These are phyloP conservation scores for Andrena camellia DNA, from an alignment of 2,888 invertebrate genomes.

Conservation along the genomic window DNA sequence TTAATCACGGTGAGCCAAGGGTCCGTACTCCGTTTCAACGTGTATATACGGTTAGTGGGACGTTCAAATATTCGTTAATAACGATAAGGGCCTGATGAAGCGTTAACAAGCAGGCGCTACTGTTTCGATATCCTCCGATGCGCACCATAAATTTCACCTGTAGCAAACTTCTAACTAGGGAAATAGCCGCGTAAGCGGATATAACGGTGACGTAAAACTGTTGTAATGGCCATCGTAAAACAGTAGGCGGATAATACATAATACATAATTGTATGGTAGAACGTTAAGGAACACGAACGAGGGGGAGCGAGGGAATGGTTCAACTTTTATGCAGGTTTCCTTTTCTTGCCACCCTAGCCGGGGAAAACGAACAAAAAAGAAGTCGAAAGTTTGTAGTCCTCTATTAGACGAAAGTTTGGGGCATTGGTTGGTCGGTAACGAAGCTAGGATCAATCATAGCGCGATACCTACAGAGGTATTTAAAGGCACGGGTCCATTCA, in stretches of 20 bases:
- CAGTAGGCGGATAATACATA: conserved; percentile 23
- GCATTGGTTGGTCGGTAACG: background rate
- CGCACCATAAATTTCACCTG: conserved; percentile 24
- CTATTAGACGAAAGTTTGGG: no score
- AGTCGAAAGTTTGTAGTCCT: no score
- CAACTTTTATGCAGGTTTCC: background rate
- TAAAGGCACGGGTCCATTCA: conserved; percentile 25
- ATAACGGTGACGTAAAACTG: conserved; percentile 33
- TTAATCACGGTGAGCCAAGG: background rate
- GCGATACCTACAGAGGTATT: background rate
- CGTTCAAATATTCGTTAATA: conserved; percentile 14
- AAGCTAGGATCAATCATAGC: conserved; percentile 24
- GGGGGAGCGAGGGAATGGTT: background rate
- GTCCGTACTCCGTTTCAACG: no score
- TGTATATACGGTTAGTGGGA: background rate
- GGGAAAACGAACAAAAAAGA: background rate
- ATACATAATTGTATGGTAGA: conserved; percentile 25
- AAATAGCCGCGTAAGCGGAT: conserved; percentile 21
- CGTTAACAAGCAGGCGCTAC: conserved; percentile 38
- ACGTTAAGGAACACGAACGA: conserved; percentile 1
- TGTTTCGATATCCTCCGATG: conserved; percentile 29
- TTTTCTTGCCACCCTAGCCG: background rate
- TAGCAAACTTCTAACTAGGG: conserved; percentile 25
- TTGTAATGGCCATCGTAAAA: conserved; percentile 30
- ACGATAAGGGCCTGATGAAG: conserved; percentile 2